Evolutionary conservation across 2,797 vertebrate genomes (phyloP), one percentile per base, ranked within the genome.

Genomic region (Cynodonichthys magdalenae): DNA sequence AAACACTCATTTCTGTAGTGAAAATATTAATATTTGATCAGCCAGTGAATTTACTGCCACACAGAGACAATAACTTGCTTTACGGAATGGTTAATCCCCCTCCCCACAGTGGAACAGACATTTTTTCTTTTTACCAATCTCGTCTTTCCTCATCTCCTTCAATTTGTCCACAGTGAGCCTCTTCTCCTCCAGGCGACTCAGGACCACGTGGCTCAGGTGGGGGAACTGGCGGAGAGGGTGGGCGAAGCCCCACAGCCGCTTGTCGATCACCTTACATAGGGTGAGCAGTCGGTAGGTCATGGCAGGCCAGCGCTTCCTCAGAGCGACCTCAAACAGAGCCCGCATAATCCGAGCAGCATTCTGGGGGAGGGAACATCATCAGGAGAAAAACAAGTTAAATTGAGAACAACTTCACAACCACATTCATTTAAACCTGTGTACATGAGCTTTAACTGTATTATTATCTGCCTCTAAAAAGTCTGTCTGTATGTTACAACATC

Each of bases 81-180:
- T 39, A 39, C 36, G 12, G 11, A 39, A 39, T 12, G 11, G 14
- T 54, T 28, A 27, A 20, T 28, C 27, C 15, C 41, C 31, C 31
- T 34, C 36, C 36, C 6, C 9, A 41, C 4, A 41, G 12, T 20
- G 7, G 14, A 55, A 24, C 18, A 15, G 18, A 39, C n/a, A 8
- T 3, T 29, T 27, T 53, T 3, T 46, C 15, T 39, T 4, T 51
- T 94, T 93, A 99, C 98, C 98, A 58, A 99, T 99, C 90, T 99
- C 98, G 75, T 99, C 97, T 88, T 98, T 99, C 73, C 91, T 95
- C 97, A 99, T 98, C 75, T 99, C 98, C 89, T 95, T 98, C 51
- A 99, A 94, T 68, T 95, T 96, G 92, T 99, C 98, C 75, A 99
- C 70, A 9, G 93, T 95, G 42, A 99, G 95, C 20, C 96, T 97